phyloP scores from a whole-genome alignment of 2,888 invertebrate genomes.

The Acleris cristana region DNA sequence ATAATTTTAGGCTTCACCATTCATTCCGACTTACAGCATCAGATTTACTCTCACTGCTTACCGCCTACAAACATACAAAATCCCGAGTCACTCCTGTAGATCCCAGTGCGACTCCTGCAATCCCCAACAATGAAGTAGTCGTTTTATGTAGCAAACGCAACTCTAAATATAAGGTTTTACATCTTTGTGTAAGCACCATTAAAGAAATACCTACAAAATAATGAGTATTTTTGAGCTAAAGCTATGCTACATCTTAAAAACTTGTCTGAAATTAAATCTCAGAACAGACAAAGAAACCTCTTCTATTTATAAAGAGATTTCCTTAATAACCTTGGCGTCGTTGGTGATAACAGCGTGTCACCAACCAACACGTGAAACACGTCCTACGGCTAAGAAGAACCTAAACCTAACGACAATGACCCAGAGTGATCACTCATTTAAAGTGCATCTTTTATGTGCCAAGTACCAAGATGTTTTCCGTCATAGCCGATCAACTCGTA shows the following conservation, averaged over 20 bases:
- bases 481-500: slow-evolving; percentile 1
- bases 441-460: not conserved
- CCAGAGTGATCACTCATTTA: not conserved
- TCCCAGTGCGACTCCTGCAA: not conserved
- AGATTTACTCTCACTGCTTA: not conserved
- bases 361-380: slow-evolving; percentile 3
- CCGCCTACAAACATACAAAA: not conserved
- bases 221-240: no score
- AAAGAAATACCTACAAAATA: no score
- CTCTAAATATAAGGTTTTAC: not conserved
- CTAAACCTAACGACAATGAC: not conserved
- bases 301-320: no score
- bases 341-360: not conserved
- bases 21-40: not conserved
- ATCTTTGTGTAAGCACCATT: not conserved
- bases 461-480: not conserved
- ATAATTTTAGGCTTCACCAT: not conserved
- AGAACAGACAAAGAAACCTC: no score
- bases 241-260: no score
- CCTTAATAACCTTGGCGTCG: not conserved
- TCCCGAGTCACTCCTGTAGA: not conserved
- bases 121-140: not conserved
- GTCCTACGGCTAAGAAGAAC: not conserved
- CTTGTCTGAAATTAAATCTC: no score
- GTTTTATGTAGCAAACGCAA: not conserved